Base-by-base conservation (phyloP, 2,113 vertebrate genomes). In the Toxostoma redivivum region DNA sequence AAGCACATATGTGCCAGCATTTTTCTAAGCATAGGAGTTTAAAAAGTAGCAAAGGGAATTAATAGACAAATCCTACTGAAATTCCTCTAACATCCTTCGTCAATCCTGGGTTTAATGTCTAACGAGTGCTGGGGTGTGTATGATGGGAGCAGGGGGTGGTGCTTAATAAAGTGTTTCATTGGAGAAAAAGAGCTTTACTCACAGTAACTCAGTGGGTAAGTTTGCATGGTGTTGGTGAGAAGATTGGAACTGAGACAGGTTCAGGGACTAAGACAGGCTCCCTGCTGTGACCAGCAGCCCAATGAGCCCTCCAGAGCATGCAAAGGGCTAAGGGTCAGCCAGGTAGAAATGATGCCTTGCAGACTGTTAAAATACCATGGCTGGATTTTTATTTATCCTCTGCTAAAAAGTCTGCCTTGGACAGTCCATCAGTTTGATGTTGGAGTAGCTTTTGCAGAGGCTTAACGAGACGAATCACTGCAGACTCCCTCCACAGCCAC, bases 21-120 rank as follows among this genome's bases (percentile, higher is more conserved):
- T 93, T 96, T 86, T 66, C 67, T 90, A 83, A 62, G 88, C 51
- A 42, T 3, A 58, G 67, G 79, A 86, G 47, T 95, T 95, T 90
- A 73, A 93, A 90, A 92, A 86, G 56, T 67, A 89, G 51, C 23
- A 7, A 78, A 86, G 69, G 92, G 91, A 95, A 96, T 94, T 95
- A 94, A 94, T 66, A 91, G 47, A 88, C 91, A 94, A 94, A 92
- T 96, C 89, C 91, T 84, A 56, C 69, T 64, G 93, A 89, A 91
- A 95, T 91, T 92, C 81, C 45, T 84, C 38, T 60, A 81, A 81
- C 69, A 69, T 87, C 61, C 44, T 85, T 89, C 1, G 2, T 45
- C 69, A 86, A 11, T 96, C 81, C 91, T 65, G 72, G 73, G 44
- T 87, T 95, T 95, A 94, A 65, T 65, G 73, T 71, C 81, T 95